Evolutionary conservation across 92 coral and sea anemone species (phyloP), one percentile per base, ranked within the genome.

Genomic region (Parazoanthus darwini): DNA sequence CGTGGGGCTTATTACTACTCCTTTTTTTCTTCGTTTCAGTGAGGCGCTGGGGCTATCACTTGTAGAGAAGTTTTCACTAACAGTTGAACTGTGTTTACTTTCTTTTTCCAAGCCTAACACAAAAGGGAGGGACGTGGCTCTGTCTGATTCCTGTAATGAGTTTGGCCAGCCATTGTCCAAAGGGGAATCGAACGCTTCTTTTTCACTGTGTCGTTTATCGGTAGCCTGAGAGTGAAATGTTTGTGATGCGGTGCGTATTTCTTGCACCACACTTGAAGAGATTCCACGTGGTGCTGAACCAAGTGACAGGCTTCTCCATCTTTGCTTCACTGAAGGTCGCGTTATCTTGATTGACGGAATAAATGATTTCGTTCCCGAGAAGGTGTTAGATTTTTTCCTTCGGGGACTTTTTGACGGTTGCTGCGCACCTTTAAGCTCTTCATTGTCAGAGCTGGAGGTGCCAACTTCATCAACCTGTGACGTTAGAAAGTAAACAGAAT

Each of bases 271-370:
- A 72, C 22, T 78, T n/a, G 38, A 26, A 78, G 82, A 78, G 58
- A 23, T 3, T 72, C 18, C 66, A 50, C 20, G 82, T 23, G 65
- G 0, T 81, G 18, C 26, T 54, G 72, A 58, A 0, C 74, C 74
- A 20, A 81, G 74, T 0, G 85, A 81, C 8, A 59, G 20, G 1
- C 85, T 81, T 81, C 85, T 81, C 35, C 33, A n/a, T 46, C 22
- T 74, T 42, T 14, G 8, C n/a, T 59, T 81, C 33, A 38, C 50
- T 35, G 85, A 15, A 10, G 85, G 50, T 81, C 73, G 72, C 39
- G 85, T 81, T 36, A 81, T 16, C 35, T 6, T 35, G 26, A 81
- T 81, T 22, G 23, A n/a, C 6, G 85, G 85, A 46, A 36, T 23
- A 23, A 35, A 22, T 10, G 44, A 39, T n/a, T 1, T 43, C 36